Base-by-base conservation (phyloP, 2,797 vertebrate genomes). In the Arrhamphus sclerolepis region DNA sequence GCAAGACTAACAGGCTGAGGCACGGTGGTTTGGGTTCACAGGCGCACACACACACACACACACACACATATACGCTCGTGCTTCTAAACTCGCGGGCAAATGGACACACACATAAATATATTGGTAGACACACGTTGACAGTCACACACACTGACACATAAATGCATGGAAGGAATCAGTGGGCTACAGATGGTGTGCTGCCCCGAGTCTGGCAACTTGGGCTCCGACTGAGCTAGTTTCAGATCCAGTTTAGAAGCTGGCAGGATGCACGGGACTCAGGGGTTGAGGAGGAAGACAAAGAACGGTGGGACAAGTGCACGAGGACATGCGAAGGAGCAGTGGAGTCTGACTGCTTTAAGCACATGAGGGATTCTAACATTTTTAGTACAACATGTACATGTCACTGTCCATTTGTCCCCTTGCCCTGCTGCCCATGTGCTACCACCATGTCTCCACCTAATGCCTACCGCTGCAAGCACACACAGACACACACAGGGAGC, bases 1-100 rank as follows among this genome's bases (percentile, higher is more conserved):
- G 87, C 85, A 88, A 84, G 83, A 89, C 87, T 90, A 89, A 90
- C 85, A 89, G 84, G 85, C 88, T 87, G 87, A 87, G 80, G 83
- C 86, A 85, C 39, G 78, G 85, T 78, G 74, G 81, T 81, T 87
- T 86, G 86, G 72, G 69, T 83, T 88, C 43, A 17, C 62, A 81
- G 42, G 62, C 47, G 43, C 67, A 43, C 78, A 67, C 38, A 56
- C 42, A 66, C 62, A 46, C 71, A 62, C 62, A 24, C 44, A 46
- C 21, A 14, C 34, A 22, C 42, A 44, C 19, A 44, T 19, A 44
- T 7, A 20, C 42, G 64, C 49, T 46, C 50, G 39, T 31, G 68
- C 64, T 61, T 73, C 73, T 49, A 78, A 70, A 71, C 70, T 42
- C 55, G 70, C 44, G 73, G 21, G 17, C 60, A 70, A 83, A 78